A percentile compares a stretch with the other conserved stretches of the same genome.
Conservation (phyloP, 2,888 invertebrate genomes). For the Noctua pronuba region DNA sequence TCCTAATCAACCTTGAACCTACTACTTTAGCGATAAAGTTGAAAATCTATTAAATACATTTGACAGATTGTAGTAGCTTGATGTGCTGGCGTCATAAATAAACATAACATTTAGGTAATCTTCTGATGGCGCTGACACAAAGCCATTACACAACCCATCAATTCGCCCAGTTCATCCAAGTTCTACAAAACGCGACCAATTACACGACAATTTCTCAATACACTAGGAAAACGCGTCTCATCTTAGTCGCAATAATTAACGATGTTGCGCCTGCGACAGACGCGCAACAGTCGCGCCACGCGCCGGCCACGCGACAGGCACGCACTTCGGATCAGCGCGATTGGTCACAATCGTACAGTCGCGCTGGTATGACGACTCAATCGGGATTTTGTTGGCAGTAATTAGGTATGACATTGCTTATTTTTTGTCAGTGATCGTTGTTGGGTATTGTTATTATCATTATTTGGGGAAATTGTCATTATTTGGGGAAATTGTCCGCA, state of each 20-base stretch:
- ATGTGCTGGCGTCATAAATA: neutral
- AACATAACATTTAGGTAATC: neutral
- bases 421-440: conserved; percentile 67
- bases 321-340: conserved; percentile 80
- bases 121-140: neutral
- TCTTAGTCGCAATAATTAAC: conserved; percentile 76
- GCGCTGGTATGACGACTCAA: conserved; percentile 79
- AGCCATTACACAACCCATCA: conserved; percentile 19
- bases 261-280: conserved; percentile 75
- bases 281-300: conserved; percentile 60
- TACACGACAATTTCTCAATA: conserved; percentile 60
- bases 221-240: conserved; percentile 70
- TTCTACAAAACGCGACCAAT: conserved; percentile 61
- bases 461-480: conserved; percentile 14
- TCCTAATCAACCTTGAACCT: too few species aligned
- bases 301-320: conserved; percentile 77
- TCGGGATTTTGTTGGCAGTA: conserved; percentile 80
- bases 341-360: conserved; percentile 65
- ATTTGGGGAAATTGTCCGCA: conserved; percentile 3
- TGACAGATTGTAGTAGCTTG: too few species aligned
- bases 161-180: conserved; percentile 33
- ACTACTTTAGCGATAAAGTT: too few species aligned
- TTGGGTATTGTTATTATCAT: conserved; percentile 21
- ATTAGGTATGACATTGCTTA: conserved; percentile 86
- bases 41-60: too few species aligned